Evolutionary conservation across 2,113 vertebrate species (phyloP).

Genomic region (Deroptyus accipitrinus): DNA sequence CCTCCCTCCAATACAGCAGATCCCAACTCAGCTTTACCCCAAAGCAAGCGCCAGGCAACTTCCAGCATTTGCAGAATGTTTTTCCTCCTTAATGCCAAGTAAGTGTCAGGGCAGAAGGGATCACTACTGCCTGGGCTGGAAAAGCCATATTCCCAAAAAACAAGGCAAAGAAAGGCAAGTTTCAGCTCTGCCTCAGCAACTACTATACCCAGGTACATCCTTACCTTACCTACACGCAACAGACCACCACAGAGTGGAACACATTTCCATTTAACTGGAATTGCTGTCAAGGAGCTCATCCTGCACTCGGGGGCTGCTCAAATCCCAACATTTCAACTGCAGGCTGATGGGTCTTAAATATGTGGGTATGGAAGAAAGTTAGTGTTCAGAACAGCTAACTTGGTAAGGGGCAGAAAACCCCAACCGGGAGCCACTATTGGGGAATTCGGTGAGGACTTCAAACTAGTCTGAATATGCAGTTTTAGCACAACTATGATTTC

Average conservation of each 20-base stretch:
- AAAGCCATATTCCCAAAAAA: not conserved
- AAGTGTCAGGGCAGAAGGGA: not conserved
- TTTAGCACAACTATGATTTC: not conserved
- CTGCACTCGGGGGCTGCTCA: not conserved
- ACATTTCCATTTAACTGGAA: not conserved
- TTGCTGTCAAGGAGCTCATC: not conserved
- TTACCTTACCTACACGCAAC: not conserved
- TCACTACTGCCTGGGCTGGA: not conserved
- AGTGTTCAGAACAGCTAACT: not conserved
- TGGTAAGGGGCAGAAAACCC: not conserved
- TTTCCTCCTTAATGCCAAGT: not conserved
- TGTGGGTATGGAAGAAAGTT: not conserved
- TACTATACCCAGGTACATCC: not conserved
- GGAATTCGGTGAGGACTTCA: not conserved
- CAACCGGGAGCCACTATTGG: not conserved
- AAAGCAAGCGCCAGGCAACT: not conserved
- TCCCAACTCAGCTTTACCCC: not conserved
- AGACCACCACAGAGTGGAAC: not conserved
- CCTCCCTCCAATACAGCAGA: not conserved
- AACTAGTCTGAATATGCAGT: not conserved
- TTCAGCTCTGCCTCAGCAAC: not conserved
- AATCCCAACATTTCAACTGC: not conserved
- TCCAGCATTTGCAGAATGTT: not conserved
- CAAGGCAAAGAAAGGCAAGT: not conserved
- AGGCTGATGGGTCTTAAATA: not conserved